A percentile compares a stretch with the other conserved stretches of the same genome.
Conservation (phyloP, 2,888 invertebrate species). For the Amorpha juglandis region DNA sequence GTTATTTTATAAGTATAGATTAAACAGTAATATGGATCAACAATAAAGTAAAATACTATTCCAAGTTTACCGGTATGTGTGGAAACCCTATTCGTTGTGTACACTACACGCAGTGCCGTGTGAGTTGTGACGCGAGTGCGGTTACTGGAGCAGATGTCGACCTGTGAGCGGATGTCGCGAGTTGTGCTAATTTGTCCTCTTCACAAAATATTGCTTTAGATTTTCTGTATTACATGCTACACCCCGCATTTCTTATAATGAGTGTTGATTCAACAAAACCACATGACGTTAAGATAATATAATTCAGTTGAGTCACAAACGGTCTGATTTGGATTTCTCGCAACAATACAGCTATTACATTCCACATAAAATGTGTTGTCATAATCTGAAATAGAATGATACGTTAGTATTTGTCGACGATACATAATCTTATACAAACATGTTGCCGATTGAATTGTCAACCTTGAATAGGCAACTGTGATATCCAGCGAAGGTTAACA, state of each 20-base stretch:
- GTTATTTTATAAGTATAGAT: no score
- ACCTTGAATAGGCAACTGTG: conserved; percentile 16
- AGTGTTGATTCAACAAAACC: conserved; percentile 1
- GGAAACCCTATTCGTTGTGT: neutral
- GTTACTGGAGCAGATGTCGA: conserved; percentile 33
- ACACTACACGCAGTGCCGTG: neutral
- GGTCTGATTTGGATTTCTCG: conserved; percentile 17
- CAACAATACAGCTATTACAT: conserved; percentile 16
- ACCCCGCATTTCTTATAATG: neutral
- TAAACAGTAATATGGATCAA: no score
- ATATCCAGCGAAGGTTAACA: conserved; percentile 20
- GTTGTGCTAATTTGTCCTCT: conserved; percentile 40
- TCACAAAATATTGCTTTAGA: conserved; percentile 18
- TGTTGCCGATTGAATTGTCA: conserved; percentile 14
- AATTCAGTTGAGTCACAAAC: conserved; percentile 7
- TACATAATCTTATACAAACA: conserved; percentile 16
- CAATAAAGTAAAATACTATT: no score
- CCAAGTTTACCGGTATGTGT: no score
- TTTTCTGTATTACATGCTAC: neutral
- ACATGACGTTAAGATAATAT: conserved; percentile 5
- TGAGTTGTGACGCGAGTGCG: conserved; percentile 8
- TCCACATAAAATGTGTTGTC: conserved; percentile 5
- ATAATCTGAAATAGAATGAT: conserved; percentile 19
- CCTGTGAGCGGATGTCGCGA: conserved; percentile 39
- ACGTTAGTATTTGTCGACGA: conserved; percentile 7